Evolutionary conservation across 2,113 vertebrate genomes (phyloP).

Genomic region (Entomyzon cyanotis): DNA sequence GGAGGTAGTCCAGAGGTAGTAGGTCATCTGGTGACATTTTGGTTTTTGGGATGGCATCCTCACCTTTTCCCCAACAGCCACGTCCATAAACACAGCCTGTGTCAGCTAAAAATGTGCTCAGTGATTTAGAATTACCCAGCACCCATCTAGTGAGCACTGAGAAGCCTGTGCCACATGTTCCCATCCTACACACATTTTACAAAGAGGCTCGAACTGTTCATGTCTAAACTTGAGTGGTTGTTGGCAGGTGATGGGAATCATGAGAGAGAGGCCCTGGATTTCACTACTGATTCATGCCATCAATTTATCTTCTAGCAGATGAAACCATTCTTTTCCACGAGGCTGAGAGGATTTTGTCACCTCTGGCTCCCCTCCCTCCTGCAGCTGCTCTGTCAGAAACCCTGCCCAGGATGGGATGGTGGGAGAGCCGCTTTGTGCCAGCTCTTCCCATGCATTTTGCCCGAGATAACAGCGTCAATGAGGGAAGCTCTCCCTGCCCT

Average conservation of each 20-base stretch:
- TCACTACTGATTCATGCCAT: background rate
- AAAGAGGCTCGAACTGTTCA: background rate
- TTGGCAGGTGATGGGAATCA: background rate
- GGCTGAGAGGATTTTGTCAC: background rate
- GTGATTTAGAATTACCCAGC: background rate
- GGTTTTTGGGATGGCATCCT: fast-evolving
- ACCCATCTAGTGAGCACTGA: fast-evolving
- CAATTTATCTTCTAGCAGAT: background rate
- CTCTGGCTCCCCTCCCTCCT: background rate
- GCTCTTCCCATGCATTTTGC: background rate
- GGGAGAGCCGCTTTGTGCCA: background rate
- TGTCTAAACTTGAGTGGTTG: background rate
- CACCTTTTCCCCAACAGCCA: background rate
- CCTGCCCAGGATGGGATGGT: background rate
- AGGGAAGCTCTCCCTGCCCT: background rate
- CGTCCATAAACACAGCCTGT: background rate
- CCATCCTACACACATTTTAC: background rate
- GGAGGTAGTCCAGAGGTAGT: background rate
- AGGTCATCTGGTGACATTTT: background rate
- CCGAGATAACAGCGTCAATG: background rate
- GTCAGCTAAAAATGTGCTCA: background rate
- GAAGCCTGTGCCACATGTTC: background rate
- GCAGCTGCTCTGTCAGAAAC: background rate
- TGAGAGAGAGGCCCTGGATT: background rate
- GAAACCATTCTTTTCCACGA: background rate